Conservation (phyloP, 1,140 invertebrate genomes). For the Drosophila virilis region DNA sequence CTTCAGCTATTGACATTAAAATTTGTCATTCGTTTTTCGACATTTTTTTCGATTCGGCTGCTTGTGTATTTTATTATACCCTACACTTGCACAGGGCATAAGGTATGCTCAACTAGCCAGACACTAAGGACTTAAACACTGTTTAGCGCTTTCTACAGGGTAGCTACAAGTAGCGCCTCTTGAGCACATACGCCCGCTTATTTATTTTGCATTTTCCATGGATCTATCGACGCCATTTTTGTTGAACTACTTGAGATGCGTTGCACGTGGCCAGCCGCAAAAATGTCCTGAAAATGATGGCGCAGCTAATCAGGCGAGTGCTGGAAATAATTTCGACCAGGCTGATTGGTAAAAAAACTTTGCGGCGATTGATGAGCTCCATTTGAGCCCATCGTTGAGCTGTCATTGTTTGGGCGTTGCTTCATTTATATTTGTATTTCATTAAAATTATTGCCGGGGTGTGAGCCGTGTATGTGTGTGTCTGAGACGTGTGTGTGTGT, state of each 20-base stretch:
- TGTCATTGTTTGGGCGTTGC: conserved; percentile 70
- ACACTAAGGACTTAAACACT: not conserved
- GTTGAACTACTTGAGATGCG: conserved; percentile 67
- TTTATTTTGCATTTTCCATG: conserved; percentile 67
- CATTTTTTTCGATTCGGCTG: conserved; percentile 40
- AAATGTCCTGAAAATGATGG: conserved; percentile 52
- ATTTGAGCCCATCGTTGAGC: conserved; percentile 47
- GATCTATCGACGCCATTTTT: conserved; percentile 35
- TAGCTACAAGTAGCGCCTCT: conserved; percentile 1
- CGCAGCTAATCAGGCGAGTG: conserved; percentile 75
- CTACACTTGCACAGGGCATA: not conserved
- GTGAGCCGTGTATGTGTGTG: not conserved
- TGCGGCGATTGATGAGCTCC: conserved; percentile 64
- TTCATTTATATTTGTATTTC: conserved; percentile 81
- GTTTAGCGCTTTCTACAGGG: not conserved
- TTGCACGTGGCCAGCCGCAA: conserved; percentile 61
- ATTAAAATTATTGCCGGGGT: conserved; percentile 73
- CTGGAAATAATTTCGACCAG: conserved; percentile 70
- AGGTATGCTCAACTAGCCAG: not conserved
- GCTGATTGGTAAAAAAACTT: conserved; percentile 62
- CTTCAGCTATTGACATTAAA: conserved; percentile 77
- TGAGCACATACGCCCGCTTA: conserved; percentile 16
- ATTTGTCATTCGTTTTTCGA: conserved; percentile 71
- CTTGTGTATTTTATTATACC: conserved; percentile 22
- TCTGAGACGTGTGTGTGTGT: conserved; percentile 10